Evolutionary conservation across 2,888 invertebrate species (phyloP), one percentile per base, ranked within the genome.

Genomic region (Tridacna crocea): DNA sequence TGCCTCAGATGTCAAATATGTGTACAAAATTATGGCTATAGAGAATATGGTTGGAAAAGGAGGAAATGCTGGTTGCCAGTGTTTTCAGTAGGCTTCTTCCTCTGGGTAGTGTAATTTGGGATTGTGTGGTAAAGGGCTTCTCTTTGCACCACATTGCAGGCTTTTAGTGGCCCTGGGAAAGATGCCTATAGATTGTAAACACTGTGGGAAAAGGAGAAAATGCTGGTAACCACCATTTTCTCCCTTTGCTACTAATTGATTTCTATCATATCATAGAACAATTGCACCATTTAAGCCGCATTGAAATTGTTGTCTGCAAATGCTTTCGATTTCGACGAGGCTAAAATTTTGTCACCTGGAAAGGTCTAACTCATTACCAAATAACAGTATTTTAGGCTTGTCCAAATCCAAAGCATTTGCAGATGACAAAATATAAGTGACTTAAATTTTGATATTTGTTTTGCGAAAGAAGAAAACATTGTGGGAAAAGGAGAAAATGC

Each of bases 401-500:
- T n/a, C n/a, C n/a, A n/a, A n/a, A n/a, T n/a, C n/a, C n/a, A n/a
- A n/a, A n/a, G n/a, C n/a, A n/a, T n/a, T n/a, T n/a, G n/a, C n/a
- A n/a, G n/a, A n/a, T n/a, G n/a, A n/a, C n/a, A n/a, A n/a, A n/a
- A n/a, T n/a, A n/a, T n/a, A n/a, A n/a, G n/a, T n/a, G n/a, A n/a
- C n/a, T n/a, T n/a, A n/a, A n/a, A n/a, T n/a, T n/a, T n/a, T n/a
- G n/a, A n/a, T n/a, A n/a, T n/a, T n/a, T n/a, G n/a, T n/a, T n/a
- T n/a, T n/a, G n/a, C n/a, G n/a, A n/a, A n/a, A n/a, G 10, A 11
- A 22, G 61, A 61, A 61, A 61, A 61, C 61, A 61, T 61, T 61
- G 61, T 61, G 61, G 61, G 22, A 61, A 61, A 22, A 61, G 61
- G 61, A 61, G 4, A 61, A n/a, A 61, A 13, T 61, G 61, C 61